phyloP scores from a whole-genome alignment of 2,888 invertebrate species.

The Pomacea canaliculata region DNA sequence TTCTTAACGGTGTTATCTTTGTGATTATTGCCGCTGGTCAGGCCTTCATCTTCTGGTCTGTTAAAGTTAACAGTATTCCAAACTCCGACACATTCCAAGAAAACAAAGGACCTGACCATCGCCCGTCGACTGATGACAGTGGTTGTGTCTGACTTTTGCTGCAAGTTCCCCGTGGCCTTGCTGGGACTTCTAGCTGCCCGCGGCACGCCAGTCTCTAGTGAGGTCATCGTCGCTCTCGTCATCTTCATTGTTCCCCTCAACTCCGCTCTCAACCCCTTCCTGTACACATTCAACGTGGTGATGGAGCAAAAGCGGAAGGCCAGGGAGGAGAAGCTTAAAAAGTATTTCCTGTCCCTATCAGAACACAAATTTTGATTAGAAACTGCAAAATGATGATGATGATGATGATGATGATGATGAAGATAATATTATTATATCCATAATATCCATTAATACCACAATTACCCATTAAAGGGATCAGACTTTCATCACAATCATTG shows the following conservation, averaged over 20 bases:
- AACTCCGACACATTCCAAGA: not conserved
- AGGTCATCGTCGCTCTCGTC: not conserved
- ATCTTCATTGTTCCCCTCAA: not conserved
- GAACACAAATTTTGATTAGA: no score
- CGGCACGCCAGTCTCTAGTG: conserved; percentile 1
- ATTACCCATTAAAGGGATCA: no score
- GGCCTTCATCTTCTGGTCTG: not conserved
- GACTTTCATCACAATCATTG: no score
- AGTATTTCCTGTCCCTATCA: not conserved
- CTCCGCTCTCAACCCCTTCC: not conserved
- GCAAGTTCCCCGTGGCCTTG: not conserved
- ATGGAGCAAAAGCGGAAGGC: not conserved
- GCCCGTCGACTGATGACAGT: not conserved
- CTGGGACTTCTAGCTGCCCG: not conserved
- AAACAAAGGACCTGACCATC: not conserved
- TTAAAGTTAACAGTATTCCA: not conserved
- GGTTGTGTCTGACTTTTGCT: not conserved
- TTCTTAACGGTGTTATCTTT: not conserved
- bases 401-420: no score
- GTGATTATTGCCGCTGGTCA: not conserved
- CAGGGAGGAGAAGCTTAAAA: not conserved
- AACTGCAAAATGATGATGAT: no score
- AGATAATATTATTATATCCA: no score
- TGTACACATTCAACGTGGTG: not conserved
- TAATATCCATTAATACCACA: no score